Evolutionary conservation across 2,797 vertebrate species (phyloP), one percentile per base, ranked within the genome.

Genomic region (Brachyalestes nurse): DNA sequence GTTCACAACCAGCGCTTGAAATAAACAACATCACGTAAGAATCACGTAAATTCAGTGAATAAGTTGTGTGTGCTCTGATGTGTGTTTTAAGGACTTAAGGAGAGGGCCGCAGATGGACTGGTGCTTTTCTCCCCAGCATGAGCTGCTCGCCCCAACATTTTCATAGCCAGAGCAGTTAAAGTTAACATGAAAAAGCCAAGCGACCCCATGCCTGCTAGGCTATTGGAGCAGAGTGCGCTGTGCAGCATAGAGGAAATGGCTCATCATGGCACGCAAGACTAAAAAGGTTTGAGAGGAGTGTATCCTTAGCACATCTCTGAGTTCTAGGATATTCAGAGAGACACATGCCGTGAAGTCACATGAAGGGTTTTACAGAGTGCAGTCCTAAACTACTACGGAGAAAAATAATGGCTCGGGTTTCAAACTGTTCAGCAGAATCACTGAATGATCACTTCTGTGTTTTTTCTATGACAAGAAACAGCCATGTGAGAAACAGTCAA

Each of bases 101-200:
- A 19, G 6, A 73, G 47, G 72, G 45, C 72, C 61, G n/a, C 74
- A 81, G 78, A 82, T 83, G 67, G 76, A 80, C 77, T 62, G 10
- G 57, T 65, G 47, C 69, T 69, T 75, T 75, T 69, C 77, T 73
- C 49, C 21, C 62, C 47, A 77, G 64, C 53, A 62, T 73, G 62
- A 73, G 61, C 45, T 25, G 67, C 75, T 77, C 40, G 72, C 78
- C 72, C 80, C 45, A 75, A 69, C 66, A 81, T 74, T 79, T 82
- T 78, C 75, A 72, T 72, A 78, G 61, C 66, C 55, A 55, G 66
- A 53, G 61, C 64, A 64, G 77, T 77, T 73, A 67, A 73, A 61
- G 69, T 7, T 60, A 80, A 79, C 65, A 75, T 78, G 73, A 84
- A 78, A 80, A 64, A 84, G 79, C 74, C 73, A 67, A 19, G 19